Evolutionary conservation across 2,888 invertebrate species (phyloP).

Genomic region (Nomada ferruginata): DNA sequence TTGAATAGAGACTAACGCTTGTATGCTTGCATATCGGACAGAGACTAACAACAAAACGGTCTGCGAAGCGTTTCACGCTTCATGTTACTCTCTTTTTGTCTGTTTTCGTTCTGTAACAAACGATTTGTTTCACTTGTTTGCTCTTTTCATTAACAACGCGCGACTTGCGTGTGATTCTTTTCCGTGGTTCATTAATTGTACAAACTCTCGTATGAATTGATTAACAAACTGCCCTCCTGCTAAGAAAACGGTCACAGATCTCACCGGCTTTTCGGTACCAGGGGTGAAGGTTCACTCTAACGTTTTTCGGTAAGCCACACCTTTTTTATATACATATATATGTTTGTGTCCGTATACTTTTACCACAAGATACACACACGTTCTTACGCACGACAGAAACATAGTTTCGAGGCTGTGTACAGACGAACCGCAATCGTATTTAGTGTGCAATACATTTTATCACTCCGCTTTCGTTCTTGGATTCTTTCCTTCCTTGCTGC

Average conservation of each 20-base stretch:
- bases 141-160: constrained; percentile 11
- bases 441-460: constrained; percentile 80
- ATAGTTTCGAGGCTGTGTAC: constrained; percentile 43
- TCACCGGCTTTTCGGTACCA: constrained; percentile 77
- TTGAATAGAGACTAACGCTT: constrained; percentile 30
- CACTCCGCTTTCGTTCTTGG: constrained; percentile 39
- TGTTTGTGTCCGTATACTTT: constrained; percentile 15
- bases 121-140: neutral
- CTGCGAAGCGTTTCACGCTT: constrained; percentile 36
- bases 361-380: constrained; percentile 59
- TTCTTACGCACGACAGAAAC: constrained; percentile 29
- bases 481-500: constrained; percentile 30
- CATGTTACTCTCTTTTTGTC: neutral
- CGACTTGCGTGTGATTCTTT: constrained; percentile 32
- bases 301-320: constrained; percentile 79
- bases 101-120: neutral
- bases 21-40: constrained; percentile 37
- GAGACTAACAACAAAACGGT: constrained; percentile 47
- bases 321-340: constrained; percentile 65
- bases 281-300: constrained; percentile 81
- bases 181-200: constrained; percentile 32
- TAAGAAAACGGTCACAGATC: constrained; percentile 64
- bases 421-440: constrained; percentile 73
- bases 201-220: constrained; percentile 67
- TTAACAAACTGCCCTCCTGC: constrained; percentile 79